phyloP scores from a whole-genome alignment of 2,888 invertebrate species.

The Acrobasis suavella region DNA sequence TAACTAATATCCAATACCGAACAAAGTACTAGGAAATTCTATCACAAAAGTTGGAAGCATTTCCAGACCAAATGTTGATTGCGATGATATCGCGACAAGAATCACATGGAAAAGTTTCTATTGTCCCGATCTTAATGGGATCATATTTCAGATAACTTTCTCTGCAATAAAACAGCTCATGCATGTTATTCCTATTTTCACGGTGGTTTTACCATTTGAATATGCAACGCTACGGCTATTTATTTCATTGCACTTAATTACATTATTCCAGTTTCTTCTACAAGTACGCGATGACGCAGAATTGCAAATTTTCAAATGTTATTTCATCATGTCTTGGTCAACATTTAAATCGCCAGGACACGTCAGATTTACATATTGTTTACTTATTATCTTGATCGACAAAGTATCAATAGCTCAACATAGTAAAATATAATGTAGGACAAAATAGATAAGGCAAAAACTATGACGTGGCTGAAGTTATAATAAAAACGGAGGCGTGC shows the following conservation, averaged over 20 bases:
- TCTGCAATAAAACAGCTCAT: not conserved
- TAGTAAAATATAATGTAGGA: conserved; percentile 10
- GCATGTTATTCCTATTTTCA: not conserved
- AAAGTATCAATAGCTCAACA: not conserved
- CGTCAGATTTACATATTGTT: not conserved
- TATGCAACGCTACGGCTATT: not conserved
- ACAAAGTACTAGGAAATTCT: not conserved
- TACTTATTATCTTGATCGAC: not conserved
- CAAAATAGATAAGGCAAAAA: conserved; percentile 8
- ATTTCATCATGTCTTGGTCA: conserved; percentile 7
- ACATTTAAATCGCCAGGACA: not conserved
- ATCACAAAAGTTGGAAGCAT: not conserved
- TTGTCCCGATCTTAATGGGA: not conserved
- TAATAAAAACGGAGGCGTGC: conserved; percentile 13
- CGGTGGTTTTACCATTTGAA: not conserved
- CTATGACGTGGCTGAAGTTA: conserved; percentile 3
- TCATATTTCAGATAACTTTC: not conserved
- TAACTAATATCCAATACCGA: too few species aligned
- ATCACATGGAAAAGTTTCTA: not conserved
- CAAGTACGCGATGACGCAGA: not conserved
- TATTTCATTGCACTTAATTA: not conserved
- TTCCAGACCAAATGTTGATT: not conserved
- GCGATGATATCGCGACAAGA: not conserved
- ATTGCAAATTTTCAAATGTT: not conserved
- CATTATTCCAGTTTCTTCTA: not conserved